Evolutionary conservation across 2,888 invertebrate genomes (phyloP).

Genomic region (Vanessa cardui): DNA sequence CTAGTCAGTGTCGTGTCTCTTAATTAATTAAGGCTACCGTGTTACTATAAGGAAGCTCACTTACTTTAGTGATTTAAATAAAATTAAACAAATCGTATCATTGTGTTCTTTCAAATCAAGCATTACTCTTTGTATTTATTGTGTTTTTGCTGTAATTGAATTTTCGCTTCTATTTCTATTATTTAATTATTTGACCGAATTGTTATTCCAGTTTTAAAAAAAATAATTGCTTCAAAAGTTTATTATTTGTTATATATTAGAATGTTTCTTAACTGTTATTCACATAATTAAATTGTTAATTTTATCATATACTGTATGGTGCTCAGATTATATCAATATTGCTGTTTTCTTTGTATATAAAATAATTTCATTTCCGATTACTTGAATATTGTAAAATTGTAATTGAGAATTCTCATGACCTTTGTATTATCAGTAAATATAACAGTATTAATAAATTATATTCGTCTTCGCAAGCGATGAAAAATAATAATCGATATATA

Average conservation of each 20-base stretch:
- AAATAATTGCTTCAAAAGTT: background rate
- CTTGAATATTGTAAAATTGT: constrained; percentile 23
- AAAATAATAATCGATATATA: constrained; percentile 57
- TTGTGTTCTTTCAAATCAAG: constrained; percentile 55
- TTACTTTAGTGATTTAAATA: constrained; percentile 58
- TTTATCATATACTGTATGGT: constrained; percentile 53
- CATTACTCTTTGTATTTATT: constrained; percentile 53
- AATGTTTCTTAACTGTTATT: constrained; percentile 12
- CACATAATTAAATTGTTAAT: constrained; percentile 31
- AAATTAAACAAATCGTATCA: constrained; percentile 45
- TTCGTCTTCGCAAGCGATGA: constrained; percentile 54
- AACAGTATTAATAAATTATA: constrained; percentile 39
- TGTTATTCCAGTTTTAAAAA: background rate
- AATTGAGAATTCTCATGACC: constrained; percentile 42
- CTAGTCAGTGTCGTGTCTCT: constrained; percentile 79
- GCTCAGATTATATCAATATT: constrained; percentile 61
- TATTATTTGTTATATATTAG: background rate
- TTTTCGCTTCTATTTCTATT: constrained; percentile 7
- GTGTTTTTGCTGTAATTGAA: constrained; percentile 10
- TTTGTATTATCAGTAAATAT: constrained; percentile 46
- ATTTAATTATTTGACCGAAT: background rate
- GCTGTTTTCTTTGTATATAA: constrained; percentile 38
- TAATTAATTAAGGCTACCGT: constrained; percentile 53
- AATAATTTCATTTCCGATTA: constrained; percentile 16
- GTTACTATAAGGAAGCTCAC: constrained; percentile 70